Evolutionary conservation across 2,888 invertebrate species (phyloP).

Genomic region (Tachina fera): DNA sequence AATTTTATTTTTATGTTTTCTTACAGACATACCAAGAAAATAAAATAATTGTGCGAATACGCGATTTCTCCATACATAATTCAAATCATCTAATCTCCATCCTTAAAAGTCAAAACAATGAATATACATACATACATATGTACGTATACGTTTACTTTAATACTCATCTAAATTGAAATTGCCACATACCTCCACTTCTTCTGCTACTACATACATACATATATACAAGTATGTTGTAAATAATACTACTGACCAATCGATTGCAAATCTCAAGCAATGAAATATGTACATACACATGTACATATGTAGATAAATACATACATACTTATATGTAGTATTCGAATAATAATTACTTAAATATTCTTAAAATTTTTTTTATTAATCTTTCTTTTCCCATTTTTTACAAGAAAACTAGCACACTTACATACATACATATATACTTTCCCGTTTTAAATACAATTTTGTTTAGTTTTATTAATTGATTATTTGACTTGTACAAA

Average conservation of each 20-base stretch:
- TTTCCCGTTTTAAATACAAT: conserved; percentile 23
- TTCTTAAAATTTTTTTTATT: conserved; percentile 12
- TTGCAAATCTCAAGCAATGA: conserved; percentile 33
- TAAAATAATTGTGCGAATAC: conserved; percentile 55
- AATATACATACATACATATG: not conserved
- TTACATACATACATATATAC: not conserved
- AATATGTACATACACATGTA: not conserved
- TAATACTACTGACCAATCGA: conserved; percentile 1
- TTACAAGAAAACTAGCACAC: conserved; percentile 10
- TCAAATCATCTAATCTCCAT: conserved; percentile 45
- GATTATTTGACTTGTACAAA: conserved; percentile 58
- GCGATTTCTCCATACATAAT: conserved; percentile 41
- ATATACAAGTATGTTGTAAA: not conserved
- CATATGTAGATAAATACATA: not conserved
- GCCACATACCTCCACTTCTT: conserved; percentile 3
- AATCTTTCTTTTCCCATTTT: conserved; percentile 22
- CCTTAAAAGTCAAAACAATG: conserved; percentile 43
- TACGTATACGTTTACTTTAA: conserved; percentile 26
- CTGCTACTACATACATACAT: conserved; percentile 13
- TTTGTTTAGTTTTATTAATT: conserved; percentile 40
- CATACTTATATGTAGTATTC: not conserved
- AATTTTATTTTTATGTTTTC: conserved; percentile 54
- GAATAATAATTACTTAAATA: conserved; percentile 15
- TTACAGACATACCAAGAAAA: conserved; percentile 65
- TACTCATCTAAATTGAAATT: conserved; percentile 34